Percentiles rank a stretch among this genome's conserved stretches.
phyloP scores from a whole-genome alignment of 2,888 invertebrate species.

The Tiliacea citrago region DNA sequence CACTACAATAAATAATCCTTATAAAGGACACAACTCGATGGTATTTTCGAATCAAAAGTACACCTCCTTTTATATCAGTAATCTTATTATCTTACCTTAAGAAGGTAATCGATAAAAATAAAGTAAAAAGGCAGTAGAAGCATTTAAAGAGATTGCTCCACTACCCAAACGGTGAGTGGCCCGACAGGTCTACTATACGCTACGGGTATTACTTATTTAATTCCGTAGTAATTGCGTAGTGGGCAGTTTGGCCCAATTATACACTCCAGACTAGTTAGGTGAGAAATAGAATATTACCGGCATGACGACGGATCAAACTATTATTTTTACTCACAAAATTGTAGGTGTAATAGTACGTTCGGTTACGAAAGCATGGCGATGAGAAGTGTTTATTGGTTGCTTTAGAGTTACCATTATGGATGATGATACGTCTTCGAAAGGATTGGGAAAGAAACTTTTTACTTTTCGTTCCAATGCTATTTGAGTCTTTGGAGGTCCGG shows the following conservation, averaged over 20 bases:
- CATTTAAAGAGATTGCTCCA: slow-evolving; percentile 64
- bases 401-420: slow-evolving; percentile 37
- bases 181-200: slow-evolving; percentile 55
- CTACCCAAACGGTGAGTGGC: slow-evolving; percentile 63
- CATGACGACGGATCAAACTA: slow-evolving; percentile 56
- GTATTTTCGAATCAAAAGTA: slow-evolving; percentile 37
- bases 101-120: slow-evolving; percentile 51
- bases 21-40: slow-evolving; percentile 6
- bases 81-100: slow-evolving; percentile 51
- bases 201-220: slow-evolving; percentile 71
- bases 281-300: slow-evolving; percentile 67
- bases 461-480: neutral
- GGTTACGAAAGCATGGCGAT: slow-evolving; percentile 45
- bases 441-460: slow-evolving; percentile 14
- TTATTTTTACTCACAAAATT: slow-evolving; percentile 62
- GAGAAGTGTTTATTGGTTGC: slow-evolving; percentile 57
- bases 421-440: slow-evolving; percentile 27
- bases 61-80: slow-evolving; percentile 66
- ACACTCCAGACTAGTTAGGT: slow-evolving; percentile 70
- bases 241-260: slow-evolving; percentile 74
- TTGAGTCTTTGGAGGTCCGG: neutral
- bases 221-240: slow-evolving; percentile 79
- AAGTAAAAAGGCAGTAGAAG: slow-evolving; percentile 41
- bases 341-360: slow-evolving; percentile 58
- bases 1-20: slow-evolving; percentile 19